A percentile compares a stretch with the other conserved stretches of the same genome.
phyloP scores from a whole-genome alignment of 2,113 vertebrate species.

The Notechis scutatus region DNA sequence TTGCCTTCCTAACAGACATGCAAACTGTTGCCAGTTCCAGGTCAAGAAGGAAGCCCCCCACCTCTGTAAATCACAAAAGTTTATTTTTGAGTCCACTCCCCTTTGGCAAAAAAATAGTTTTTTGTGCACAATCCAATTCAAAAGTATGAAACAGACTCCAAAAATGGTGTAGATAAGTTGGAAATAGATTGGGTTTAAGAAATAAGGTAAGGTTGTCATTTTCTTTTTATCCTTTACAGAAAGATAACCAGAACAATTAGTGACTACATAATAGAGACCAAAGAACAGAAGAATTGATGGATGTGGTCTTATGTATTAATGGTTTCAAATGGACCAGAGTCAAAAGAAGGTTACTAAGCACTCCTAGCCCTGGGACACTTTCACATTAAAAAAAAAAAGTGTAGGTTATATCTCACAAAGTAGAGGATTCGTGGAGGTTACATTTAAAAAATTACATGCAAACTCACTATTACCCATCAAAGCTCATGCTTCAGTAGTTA shows the following conservation, averaged over 20 bases:
- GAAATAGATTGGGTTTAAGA: not conserved
- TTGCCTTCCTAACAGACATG: not conserved
- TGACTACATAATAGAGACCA: not conserved
- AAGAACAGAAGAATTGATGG: not conserved
- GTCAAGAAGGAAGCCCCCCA: not conserved
- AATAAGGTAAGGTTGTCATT: not conserved
- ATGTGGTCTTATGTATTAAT: not conserved
- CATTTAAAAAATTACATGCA: not conserved
- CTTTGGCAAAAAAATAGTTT: not conserved
- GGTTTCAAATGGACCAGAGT: not conserved
- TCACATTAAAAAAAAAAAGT: not conserved
- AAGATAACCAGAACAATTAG: not conserved
- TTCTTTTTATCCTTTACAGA: not conserved
- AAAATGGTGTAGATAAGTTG: not conserved
- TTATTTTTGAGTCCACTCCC: not conserved
- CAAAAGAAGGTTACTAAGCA: not conserved
- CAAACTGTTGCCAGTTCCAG: not conserved
- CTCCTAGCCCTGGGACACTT: not conserved
- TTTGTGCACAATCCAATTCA: constrained; percentile 1
- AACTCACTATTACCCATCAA: not conserved
- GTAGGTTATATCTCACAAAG: not conserved
- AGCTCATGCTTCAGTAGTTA: not conserved
- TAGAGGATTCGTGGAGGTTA: not conserved
- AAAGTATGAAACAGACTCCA: not conserved
- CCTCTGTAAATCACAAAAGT: not conserved